phyloP scores from a whole-genome alignment of 2,888 invertebrate genomes.

The Drosophila meridionalis region DNA sequence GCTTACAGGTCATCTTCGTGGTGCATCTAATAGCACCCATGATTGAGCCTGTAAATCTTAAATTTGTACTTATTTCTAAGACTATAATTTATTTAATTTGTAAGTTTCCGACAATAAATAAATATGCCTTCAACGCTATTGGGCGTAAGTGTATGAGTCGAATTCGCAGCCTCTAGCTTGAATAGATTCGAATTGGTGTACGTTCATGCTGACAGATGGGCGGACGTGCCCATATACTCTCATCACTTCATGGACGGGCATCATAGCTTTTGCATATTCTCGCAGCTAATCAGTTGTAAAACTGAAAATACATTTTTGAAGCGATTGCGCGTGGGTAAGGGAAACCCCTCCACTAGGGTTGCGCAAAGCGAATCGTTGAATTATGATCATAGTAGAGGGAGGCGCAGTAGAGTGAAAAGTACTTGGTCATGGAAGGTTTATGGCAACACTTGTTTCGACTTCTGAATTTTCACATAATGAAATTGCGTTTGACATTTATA shows the following conservation, averaged over 20 bases:
- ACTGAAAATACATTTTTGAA: not conserved
- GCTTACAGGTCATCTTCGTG: too few relatives aligned
- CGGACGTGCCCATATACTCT: not conserved
- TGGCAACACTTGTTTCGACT: constrained; percentile 30
- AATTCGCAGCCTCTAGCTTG: not conserved
- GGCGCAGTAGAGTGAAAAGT: constrained; percentile 1
- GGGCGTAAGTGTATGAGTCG: too few relatives aligned
- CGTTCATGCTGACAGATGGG: too few relatives aligned
- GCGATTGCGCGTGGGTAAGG: not conserved
- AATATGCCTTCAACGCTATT: too few relatives aligned
- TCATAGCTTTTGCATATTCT: not conserved
- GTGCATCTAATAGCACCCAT: too few relatives aligned
- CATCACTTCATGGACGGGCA: not conserved
- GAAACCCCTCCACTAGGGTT: not conserved
- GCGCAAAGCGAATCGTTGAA: not conserved
- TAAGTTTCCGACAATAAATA: too few relatives aligned
- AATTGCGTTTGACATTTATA: constrained; percentile 40
- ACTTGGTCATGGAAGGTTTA: constrained; percentile 3
- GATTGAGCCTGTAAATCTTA: too few relatives aligned
- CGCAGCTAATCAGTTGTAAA: not conserved
- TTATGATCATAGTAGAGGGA: not conserved
- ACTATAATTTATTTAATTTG: too few relatives aligned
- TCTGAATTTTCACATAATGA: constrained; percentile 23
- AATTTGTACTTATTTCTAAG: too few relatives aligned
- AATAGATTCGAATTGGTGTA: too few relatives aligned